Conservation (phyloP, 1,140 invertebrate species). For the Drosophila arizonae region DNA sequence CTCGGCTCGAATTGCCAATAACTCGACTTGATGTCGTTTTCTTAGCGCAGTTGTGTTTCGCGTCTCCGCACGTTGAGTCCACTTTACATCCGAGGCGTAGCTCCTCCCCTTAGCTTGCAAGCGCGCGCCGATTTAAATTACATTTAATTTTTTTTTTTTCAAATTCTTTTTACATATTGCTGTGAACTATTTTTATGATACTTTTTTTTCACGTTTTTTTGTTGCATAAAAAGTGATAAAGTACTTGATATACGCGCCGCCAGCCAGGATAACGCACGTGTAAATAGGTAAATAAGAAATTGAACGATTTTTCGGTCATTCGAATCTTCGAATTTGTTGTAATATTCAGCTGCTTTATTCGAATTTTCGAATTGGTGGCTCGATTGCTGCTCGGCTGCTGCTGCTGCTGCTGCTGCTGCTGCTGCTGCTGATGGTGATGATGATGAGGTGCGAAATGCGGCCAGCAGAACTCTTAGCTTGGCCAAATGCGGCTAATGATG, state of each 20-base stretch:
- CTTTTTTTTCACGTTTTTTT: constrained; percentile 5
- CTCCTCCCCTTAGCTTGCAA: constrained; percentile 3
- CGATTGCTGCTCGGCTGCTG: not conserved
- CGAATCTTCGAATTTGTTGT: constrained; percentile 2
- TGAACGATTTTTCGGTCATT: not conserved
- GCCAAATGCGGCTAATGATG: constrained; percentile 29
- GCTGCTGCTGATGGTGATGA: not conserved
- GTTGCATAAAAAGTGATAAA: not conserved
- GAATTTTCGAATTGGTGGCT: not conserved
- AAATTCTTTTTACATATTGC: constrained; percentile 18
- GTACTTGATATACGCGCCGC: constrained; percentile 1
- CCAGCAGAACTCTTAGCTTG: constrained; percentile 35
- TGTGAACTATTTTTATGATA: constrained; percentile 19
- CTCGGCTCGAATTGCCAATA: constrained; percentile 63
- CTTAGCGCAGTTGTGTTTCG: constrained; percentile 72
- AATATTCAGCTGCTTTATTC: not conserved
- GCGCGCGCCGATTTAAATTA: constrained; percentile 44
- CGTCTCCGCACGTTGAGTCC: constrained; percentile 68
- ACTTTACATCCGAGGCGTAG: constrained; percentile 31
- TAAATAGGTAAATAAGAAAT: constrained; percentile 34
- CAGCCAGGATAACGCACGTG: constrained; percentile 33
- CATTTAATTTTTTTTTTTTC: constrained; percentile 32
- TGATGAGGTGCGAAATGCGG: constrained; percentile 26
- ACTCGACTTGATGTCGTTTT: constrained; percentile 64
- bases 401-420: not conserved